A percentile compares a stretch with the other conserved stretches of the same genome.
These are phyloP conservation scores for Poecilia wingei DNA, from an alignment of 2,797 vertebrate genomes.

Conservation along the genomic window DNA sequence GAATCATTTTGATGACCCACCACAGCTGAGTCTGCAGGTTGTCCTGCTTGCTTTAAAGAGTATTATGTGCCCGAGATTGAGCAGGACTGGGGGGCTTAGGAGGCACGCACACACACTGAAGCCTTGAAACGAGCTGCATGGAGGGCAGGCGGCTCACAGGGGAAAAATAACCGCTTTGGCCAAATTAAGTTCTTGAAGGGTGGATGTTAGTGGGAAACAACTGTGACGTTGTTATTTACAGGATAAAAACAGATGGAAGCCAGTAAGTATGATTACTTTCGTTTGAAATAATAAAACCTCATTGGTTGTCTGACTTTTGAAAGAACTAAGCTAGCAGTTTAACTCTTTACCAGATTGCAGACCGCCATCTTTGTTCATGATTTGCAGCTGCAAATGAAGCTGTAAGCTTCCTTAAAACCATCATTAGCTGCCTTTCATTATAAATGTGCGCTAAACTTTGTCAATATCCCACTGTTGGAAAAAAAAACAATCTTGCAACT, in stretches of 20 bases:
- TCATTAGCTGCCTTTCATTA: no score
- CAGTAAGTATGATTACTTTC: conserved; percentile 17
- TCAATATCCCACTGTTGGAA: no score
- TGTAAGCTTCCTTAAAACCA: not conserved
- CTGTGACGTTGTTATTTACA: conserved; percentile 54
- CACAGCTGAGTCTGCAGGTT: conserved; percentile 82
- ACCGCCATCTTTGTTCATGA: not conserved
- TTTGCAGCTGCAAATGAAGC: not conserved
- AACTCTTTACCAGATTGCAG: not conserved
- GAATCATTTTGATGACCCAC: conserved; percentile 82
- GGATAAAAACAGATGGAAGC: conserved; percentile 23
- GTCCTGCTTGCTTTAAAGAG: conserved; percentile 76
- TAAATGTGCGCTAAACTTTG: no score
- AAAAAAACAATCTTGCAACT: no score
- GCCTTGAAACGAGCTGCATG: conserved; percentile 50
- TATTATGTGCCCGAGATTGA: conserved; percentile 78
- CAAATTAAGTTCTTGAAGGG: conserved; percentile 56
- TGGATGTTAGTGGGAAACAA: conserved; percentile 46
- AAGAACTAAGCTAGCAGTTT: not conserved
- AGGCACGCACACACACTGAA: conserved; percentile 31
- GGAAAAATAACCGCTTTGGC: conserved; percentile 50
- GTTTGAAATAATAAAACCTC: conserved; percentile 13
- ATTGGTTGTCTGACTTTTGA: not conserved
- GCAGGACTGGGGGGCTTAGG: conserved; percentile 68
- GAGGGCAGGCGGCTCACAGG: conserved; percentile 50